A percentile compares a stretch with the other conserved stretches of the same genome.
Conservation (phyloP, 2,113 vertebrate species). For the Aythya baeri region DNA sequence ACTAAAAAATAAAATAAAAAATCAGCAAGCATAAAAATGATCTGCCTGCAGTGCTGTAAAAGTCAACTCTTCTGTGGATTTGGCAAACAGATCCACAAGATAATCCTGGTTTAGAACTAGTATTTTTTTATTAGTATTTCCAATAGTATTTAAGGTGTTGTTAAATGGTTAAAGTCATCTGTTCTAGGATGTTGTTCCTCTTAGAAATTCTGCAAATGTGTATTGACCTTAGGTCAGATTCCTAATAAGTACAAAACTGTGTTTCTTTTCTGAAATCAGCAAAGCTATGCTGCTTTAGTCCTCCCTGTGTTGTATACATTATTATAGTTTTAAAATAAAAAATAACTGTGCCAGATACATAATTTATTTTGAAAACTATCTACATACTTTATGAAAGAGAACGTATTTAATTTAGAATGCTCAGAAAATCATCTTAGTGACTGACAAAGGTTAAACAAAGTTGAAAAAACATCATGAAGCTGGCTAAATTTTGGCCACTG, state of each 20-base stretch:
- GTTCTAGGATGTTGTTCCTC: neutral
- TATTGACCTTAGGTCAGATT: neutral
- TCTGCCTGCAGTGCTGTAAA: neutral
- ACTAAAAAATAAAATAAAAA: neutral
- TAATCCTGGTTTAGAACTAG: neutral
- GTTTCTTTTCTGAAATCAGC: neutral
- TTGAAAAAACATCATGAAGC: neutral
- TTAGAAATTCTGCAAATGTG: neutral
- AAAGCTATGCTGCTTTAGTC: neutral
- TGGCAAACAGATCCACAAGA: neutral
- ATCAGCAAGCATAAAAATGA: neutral
- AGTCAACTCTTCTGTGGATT: neutral
- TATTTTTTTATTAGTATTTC: neutral
- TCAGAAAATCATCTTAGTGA: neutral
- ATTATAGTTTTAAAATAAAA: neutral
- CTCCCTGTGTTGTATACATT: neutral
- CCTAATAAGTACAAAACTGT: neutral
- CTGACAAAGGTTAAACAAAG: neutral
- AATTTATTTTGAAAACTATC: neutral
- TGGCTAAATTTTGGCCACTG: neutral
- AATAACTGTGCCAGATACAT: neutral
- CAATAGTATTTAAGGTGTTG: neutral
- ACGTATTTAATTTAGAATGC: neutral
- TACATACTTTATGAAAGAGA: neutral
- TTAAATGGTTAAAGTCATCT: neutral